Conservation (phyloP, 2,888 invertebrate genomes). For the Dichetophora obliterata region DNA sequence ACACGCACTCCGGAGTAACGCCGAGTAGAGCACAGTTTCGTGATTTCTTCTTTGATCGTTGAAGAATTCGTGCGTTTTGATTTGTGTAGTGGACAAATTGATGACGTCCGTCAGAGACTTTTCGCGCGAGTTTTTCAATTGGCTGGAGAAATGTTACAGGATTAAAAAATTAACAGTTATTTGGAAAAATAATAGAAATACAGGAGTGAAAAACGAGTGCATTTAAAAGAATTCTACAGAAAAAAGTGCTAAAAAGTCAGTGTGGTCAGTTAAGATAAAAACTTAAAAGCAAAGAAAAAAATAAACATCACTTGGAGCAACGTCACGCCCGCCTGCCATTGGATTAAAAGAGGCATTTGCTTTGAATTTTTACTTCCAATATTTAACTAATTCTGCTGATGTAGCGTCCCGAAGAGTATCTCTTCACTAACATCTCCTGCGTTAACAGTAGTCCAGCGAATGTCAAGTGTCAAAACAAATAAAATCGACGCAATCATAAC, state of each 20-base stretch:
- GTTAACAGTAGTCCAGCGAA: not conserved
- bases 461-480: conserved; percentile 42
- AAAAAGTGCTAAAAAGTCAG: not conserved
- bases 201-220: not conserved
- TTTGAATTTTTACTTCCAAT: no score
- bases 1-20: not conserved
- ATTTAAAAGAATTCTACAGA: not conserved
- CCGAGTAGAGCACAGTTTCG: conserved; percentile 9
- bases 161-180: no score
- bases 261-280: not conserved
- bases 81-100: not conserved
- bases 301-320: no score
- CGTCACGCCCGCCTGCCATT: no score
- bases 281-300: no score
- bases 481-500: conserved; percentile 43
- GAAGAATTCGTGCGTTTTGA: not conserved
- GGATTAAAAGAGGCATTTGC: no score
- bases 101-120: not conserved
- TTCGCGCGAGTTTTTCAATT: not conserved
- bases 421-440: not conserved
- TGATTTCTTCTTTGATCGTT: conserved; percentile 12
- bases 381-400: no score
- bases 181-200: not conserved
- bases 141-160: no score
- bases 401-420: not conserved